Evolutionary conservation across 1,140 invertebrate genomes (phyloP).

Genomic region (Bombyx mandarina): DNA sequence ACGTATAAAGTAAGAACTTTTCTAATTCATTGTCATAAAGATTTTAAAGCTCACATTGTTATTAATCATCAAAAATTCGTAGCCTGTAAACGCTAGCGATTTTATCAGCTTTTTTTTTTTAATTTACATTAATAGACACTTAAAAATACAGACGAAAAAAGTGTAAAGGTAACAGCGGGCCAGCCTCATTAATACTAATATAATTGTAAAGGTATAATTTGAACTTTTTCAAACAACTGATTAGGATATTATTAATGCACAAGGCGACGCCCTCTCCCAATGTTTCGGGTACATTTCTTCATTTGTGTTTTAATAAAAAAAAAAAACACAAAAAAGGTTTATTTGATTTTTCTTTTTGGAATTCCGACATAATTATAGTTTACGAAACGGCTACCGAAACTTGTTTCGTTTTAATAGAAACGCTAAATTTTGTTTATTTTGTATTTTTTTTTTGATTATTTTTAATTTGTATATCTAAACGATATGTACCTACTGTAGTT

Average conservation of each 20-base stretch:
- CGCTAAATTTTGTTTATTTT: too few species aligned
- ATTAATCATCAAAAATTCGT: too few species aligned
- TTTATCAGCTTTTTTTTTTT: too few species aligned
- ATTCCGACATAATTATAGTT: constrained; percentile 50
- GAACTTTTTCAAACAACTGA: constrained; percentile 59
- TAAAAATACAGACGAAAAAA: constrained; percentile 9
- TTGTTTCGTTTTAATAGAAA: too few species aligned
- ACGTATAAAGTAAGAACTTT: too few species aligned
- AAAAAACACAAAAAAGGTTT: constrained; percentile 17
- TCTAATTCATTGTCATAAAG: too few species aligned
- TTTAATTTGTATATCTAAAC: too few species aligned
- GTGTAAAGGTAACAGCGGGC: constrained; percentile 31
- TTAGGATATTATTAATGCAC: constrained; percentile 66
- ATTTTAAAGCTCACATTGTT: too few species aligned
- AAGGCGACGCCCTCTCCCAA: constrained; percentile 38
- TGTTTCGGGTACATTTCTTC: constrained; percentile 48
- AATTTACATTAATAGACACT: too few species aligned
- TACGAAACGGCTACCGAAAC: constrained; percentile 10
- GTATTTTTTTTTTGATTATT: too few species aligned
- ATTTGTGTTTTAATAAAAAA: constrained; percentile 41
- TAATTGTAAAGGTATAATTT: constrained; percentile 62
- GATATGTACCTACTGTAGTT: too few species aligned
- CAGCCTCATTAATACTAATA: constrained; percentile 60
- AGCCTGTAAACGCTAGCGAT: too few species aligned
- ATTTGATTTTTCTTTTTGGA: constrained; percentile 27